These are phyloP conservation scores for Kryptolebias marmoratus DNA, from an alignment of 2,113 vertebrate genomes.

Conservation along the genomic window DNA sequence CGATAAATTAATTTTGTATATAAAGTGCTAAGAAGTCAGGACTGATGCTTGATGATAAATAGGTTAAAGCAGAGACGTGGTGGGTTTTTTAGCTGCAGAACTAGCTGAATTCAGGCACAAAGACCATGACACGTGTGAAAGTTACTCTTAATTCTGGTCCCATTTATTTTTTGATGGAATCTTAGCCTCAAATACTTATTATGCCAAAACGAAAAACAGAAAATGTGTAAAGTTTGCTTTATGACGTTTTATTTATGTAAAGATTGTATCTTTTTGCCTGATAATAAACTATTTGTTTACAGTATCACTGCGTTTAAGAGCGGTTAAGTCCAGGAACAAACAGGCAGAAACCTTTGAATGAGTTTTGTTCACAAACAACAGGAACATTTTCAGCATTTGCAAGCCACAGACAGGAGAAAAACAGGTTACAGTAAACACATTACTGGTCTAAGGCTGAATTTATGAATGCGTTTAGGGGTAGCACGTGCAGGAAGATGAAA, in stretches of 20 bases:
- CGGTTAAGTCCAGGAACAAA: not conserved
- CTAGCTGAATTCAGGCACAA: too few species aligned
- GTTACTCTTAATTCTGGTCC: not conserved
- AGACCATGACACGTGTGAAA: not conserved
- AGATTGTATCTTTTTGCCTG: conserved; percentile 47
- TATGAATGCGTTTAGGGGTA: not conserved
- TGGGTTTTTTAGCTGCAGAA: too few species aligned
- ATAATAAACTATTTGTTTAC: conserved; percentile 62
- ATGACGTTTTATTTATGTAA: conserved; percentile 68
- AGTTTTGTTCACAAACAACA: conserved; percentile 11
- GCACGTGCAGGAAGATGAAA: too few species aligned
- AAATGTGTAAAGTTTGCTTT: conserved; percentile 65
- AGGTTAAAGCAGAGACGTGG: too few species aligned
- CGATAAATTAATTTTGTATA: not conserved
- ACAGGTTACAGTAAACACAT: not conserved
- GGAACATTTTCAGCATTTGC: conserved; percentile 23
- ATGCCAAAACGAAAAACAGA: conserved; percentile 25
- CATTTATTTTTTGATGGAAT: not conserved
- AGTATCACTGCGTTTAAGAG: not conserved
- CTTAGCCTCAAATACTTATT: not conserved
- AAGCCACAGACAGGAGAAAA: conserved; percentile 50
- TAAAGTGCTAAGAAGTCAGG: not conserved
- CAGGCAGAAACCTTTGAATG: not conserved
- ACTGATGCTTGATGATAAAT: too few species aligned
- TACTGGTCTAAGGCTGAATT: conserved; percentile 32